Percentiles rank a stretch among this genome's conserved stretches.
phyloP scores from a whole-genome alignment of 2,888 invertebrate genomes.

The Rhagium mordax region DNA sequence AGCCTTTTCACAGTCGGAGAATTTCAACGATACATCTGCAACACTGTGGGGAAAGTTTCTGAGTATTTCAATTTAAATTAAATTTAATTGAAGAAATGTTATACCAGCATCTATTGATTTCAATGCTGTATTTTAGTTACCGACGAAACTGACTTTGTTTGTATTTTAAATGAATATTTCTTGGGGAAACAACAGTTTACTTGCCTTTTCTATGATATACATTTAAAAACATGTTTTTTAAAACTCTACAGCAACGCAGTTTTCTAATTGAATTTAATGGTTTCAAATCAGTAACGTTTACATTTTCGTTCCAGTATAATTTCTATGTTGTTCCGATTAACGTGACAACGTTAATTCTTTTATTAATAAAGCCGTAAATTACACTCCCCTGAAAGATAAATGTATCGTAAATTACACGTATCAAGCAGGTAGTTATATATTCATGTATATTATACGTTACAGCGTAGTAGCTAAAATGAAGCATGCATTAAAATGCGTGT shows the following conservation, averaged over 20 bases:
- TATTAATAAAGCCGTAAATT: constrained; percentile 48
- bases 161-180: no score
- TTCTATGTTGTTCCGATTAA: not conserved
- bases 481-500: constrained; percentile 46
- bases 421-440: constrained; percentile 37
- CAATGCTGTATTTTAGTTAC: no score
- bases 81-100: not conserved
- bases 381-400: constrained; percentile 44
- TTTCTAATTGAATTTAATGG: no score
- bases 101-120: no score
- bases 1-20: not conserved
- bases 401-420: constrained; percentile 43
- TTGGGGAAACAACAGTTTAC: no score
- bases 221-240: no score
- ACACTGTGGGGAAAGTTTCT: not conserved
- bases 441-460: constrained; percentile 40
- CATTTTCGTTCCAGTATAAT: no score
- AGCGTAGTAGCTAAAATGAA: constrained; percentile 37
- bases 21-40: not conserved
- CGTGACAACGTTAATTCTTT: not conserved
- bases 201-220: no score
- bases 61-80: not conserved
- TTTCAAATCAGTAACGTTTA: no score
- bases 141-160: no score
- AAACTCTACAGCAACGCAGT: no score